Evolutionary conservation across 2,888 invertebrate genomes (phyloP).

Genomic region (Tribolium freemani): DNA sequence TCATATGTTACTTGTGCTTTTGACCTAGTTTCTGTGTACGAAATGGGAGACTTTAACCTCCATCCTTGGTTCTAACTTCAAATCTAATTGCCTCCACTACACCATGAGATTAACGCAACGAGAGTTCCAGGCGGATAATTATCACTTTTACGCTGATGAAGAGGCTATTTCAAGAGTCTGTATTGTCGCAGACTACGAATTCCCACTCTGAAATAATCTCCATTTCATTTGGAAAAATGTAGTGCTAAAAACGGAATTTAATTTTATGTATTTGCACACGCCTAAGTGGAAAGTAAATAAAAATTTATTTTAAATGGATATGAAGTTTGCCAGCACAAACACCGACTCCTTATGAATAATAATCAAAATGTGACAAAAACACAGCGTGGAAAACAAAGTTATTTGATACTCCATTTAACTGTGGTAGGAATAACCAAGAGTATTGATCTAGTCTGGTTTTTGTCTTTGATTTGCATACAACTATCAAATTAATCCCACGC

Average conservation of each 20-base stretch:
- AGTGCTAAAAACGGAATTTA: conserved; percentile 1
- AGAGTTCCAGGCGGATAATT: conserved; percentile 14
- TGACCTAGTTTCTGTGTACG: conserved; percentile 16
- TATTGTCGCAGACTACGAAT: background rate
- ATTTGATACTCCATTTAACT: background rate
- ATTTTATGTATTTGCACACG: conserved; percentile 11
- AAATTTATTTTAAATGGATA: conserved; percentile 4
- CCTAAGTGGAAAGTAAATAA: conserved; percentile 11
- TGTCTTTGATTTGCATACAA: background rate
- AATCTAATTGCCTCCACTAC: conserved; percentile 31
- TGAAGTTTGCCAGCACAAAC: conserved; percentile 5
- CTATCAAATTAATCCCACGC: conserved; percentile 15
- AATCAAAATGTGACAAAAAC: background rate
- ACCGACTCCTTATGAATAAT: background rate
- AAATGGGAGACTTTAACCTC: background rate
- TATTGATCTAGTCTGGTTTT: background rate
- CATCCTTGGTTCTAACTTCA: background rate
- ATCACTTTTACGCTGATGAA: conserved; percentile 27
- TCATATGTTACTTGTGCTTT: conserved; percentile 34
- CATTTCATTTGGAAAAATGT: conserved; percentile 3
- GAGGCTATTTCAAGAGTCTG: conserved; percentile 8
- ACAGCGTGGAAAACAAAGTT: background rate
- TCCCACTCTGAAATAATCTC: background rate
- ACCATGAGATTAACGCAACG: conserved; percentile 24
- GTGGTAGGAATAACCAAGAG: background rate